phyloP scores from a whole-genome alignment of 2,888 invertebrate species.

The Cynaeus angustus region DNA sequence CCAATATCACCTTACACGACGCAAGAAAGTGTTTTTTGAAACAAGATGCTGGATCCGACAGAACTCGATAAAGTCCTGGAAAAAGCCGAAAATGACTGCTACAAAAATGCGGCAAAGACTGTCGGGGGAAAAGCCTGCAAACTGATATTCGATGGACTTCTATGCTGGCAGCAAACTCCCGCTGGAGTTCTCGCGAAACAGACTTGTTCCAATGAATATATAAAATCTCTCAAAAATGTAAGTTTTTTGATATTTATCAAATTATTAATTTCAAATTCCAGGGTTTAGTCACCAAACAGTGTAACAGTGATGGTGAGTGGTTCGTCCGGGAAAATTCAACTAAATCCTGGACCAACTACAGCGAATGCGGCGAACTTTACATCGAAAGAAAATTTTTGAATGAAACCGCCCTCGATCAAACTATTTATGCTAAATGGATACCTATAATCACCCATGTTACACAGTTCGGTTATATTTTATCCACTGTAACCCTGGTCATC shows the following conservation, averaged over 20 bases:
- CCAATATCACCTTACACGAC: constrained; percentile 54
- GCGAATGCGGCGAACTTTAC: constrained; percentile 67
- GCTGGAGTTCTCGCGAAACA: constrained; percentile 69
- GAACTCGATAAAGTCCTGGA: constrained; percentile 23
- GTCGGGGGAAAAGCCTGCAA: constrained; percentile 64
- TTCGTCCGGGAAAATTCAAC: constrained; percentile 65
- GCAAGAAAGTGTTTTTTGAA: constrained; percentile 10
- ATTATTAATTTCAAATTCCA: constrained; percentile 57
- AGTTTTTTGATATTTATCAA: constrained; percentile 40
- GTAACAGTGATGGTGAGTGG: constrained; percentile 73
- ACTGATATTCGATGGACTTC: constrained; percentile 72
- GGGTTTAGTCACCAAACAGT: constrained; percentile 71
- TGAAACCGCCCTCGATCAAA: constrained; percentile 20
- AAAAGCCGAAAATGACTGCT: constrained; percentile 15
- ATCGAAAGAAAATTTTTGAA: constrained; percentile 19
- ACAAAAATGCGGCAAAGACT: neutral
- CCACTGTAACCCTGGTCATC: constrained; percentile 72
- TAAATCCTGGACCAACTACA: constrained; percentile 72
- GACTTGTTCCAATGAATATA: constrained; percentile 69
- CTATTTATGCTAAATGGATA: constrained; percentile 70
- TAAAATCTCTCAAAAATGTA: constrained; percentile 55
- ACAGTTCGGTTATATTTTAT: constrained; percentile 74
- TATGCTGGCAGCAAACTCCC: constrained; percentile 73
- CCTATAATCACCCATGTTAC: constrained; percentile 73
- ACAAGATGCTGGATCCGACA: constrained; percentile 25